Conservation (phyloP, 1,140 invertebrate genomes). For the Lucilia sericata region DNA sequence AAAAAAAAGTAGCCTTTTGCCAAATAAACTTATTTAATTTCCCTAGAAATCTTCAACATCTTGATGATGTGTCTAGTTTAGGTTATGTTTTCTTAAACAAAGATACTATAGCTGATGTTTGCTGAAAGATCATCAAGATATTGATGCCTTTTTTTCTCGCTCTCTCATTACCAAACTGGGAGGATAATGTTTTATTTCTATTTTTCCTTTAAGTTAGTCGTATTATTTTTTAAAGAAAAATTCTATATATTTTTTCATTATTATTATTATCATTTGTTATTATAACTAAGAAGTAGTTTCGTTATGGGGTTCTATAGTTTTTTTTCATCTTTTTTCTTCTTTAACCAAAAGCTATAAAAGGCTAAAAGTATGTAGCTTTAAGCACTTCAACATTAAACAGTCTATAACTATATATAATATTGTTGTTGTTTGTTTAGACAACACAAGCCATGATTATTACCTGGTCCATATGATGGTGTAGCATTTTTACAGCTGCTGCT, state of each 20-base stretch:
- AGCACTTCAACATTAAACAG: background rate
- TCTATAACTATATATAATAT: background rate
- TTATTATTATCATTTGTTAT: background rate
- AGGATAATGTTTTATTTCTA: background rate
- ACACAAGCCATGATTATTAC: background rate
- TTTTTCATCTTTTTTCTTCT: background rate
- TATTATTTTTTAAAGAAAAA: background rate
- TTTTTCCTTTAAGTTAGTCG: background rate
- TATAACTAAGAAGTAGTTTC: background rate
- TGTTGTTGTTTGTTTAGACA: background rate
- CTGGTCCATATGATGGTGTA: background rate
- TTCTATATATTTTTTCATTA: too few relatives aligned
- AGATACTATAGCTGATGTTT: background rate
- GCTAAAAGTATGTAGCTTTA: slow-evolving; percentile 17
- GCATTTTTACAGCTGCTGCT: background rate
- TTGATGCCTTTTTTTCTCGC: background rate
- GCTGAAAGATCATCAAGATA: background rate
- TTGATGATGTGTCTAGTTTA: background rate
- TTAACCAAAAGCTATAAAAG: slow-evolving; percentile 14
- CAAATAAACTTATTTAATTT: background rate
- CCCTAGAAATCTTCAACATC: background rate
- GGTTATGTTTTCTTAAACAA: background rate
- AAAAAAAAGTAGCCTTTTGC: background rate
- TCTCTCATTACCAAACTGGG: background rate
- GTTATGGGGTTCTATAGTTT: background rate